Evolutionary conservation across 1,140 invertebrate species (phyloP).

Genomic region (Zaprionus camerounensis): DNA sequence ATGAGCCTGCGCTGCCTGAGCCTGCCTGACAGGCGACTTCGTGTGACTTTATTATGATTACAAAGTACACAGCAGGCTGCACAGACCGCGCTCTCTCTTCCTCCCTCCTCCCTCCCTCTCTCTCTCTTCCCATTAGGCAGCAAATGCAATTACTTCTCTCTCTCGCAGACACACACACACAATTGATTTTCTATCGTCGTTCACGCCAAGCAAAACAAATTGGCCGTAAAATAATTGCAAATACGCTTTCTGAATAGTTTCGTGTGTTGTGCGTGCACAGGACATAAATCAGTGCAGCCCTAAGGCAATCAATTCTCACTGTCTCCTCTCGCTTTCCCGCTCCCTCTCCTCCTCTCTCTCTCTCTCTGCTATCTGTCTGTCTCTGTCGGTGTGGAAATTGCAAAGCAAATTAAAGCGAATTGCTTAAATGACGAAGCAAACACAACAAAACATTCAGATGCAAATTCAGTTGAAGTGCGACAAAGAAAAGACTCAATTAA

Average conservation of each 20-base stretch:
- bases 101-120: not conserved
- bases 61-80: slow-evolving; percentile 8
- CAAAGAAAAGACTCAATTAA: slow-evolving; percentile 7
- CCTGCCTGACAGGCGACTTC: not conserved
- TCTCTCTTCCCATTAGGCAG: slow-evolving; percentile 16
- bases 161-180: slow-evolving; percentile 55
- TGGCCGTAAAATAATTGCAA: slow-evolving; percentile 76
- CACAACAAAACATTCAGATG: not conserved
- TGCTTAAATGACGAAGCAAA: slow-evolving; percentile 18
- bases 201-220: slow-evolving; percentile 64
- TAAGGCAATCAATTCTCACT: slow-evolving; percentile 7
- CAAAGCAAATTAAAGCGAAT: slow-evolving; percentile 24
- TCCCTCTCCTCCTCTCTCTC: not conserved
- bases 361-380: not conserved
- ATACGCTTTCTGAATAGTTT: slow-evolving; percentile 46
- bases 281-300: slow-evolving; percentile 19
- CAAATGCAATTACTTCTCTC: slow-evolving; percentile 68
- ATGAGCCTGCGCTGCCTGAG: not conserved
- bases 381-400: not conserved
- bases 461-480: slow-evolving; percentile 5
- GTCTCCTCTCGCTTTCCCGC: not conserved
- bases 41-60: slow-evolving; percentile 33
- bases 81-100: not conserved
- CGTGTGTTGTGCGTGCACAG: slow-evolving; percentile 19
- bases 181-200: slow-evolving; percentile 69